Base-by-base conservation (phyloP, 2,113 vertebrate genomes). In the Probosciger aterrimus region DNA sequence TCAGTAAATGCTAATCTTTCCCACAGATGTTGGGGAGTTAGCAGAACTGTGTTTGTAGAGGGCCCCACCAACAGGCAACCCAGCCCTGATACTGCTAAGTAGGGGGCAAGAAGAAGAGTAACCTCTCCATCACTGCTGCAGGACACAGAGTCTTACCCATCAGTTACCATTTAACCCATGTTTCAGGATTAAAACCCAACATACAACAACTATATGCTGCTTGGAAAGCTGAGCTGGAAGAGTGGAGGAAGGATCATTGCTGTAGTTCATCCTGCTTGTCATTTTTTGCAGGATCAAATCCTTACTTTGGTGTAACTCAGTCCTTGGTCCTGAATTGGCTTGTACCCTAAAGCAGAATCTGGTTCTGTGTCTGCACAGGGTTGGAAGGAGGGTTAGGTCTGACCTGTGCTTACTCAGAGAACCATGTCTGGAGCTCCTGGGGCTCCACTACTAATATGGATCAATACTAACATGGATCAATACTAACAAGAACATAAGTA, bases 201-300 rank as follows among this genome's bases (percentile, higher is more conserved):
- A 2, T 14, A 1, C 8, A 33, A 11, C n/a, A 53, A 14, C 14
- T 18, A 35, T 11, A 20, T 0, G 0, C 47, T 62, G 31, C 24
- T 24, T 70, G 64, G 70, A 65, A 64, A 82, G 39, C 47, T 71
- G 87, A 74, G 24, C 47, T 93, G 78, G n/a, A 18, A 15, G 44
- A 69, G 7, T 2, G 11, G 30, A 71, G 47, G 43, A 53, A 35
- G 50, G 25, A 73, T 20, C 8, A 20, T 16, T 74, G 55, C 46
- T 86, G 50, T 18, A 43, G 20, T 24, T 25, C 69, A 27, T 18
- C 18, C 28, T 43, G 17, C 15, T 44, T 31, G 39, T 8, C 30
- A 4, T 24, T 65, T 71, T 78, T 22, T 33, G 17, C 4, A 68
- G 70, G 35, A 62, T 43, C 33, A 64, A 28, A 37, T 25, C 39